A percentile compares a stretch with the other conserved stretches of the same genome.
Evolutionary conservation across 2,113 vertebrate genomes (phyloP).

Genomic region (Monopterus albus): DNA sequence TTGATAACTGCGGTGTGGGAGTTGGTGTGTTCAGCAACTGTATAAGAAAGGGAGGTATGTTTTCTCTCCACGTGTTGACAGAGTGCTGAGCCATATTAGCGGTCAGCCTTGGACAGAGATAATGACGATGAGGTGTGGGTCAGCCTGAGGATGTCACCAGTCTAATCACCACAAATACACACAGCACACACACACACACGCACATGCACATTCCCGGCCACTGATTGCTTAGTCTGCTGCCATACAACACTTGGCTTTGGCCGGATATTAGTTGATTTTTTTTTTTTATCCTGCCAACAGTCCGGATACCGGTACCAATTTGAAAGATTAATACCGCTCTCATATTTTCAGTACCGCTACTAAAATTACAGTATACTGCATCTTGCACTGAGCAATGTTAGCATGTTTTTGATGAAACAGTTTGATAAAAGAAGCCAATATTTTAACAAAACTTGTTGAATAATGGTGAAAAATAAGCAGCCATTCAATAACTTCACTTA

Average conservation of each 20-base stretch:
- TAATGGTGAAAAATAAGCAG: not conserved
- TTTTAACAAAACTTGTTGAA: no score
- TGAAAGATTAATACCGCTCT: no score
- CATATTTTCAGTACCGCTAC: no score
- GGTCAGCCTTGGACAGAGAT: conserved; percentile 52
- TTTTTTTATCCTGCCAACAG: no score
- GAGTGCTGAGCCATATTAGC: conserved; percentile 36
- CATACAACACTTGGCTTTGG: not conserved
- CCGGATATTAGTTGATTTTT: not conserved
- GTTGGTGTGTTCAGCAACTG: conserved; percentile 1
- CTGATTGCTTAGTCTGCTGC: conserved; percentile 39
- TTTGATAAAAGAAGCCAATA: no score
- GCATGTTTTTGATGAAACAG: no score
- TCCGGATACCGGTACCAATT: no score
- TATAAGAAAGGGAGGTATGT: conserved; percentile 12
- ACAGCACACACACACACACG: not conserved
- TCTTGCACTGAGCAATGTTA: no score
- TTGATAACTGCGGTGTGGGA: conserved; percentile 20
- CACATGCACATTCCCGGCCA: no score
- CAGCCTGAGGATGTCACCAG: conserved; percentile 46
- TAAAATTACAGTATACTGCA: no score
- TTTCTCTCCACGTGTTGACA: conserved; percentile 53
- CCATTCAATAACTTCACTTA: no score
- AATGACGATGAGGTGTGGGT: conserved; percentile 59
- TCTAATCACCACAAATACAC: conserved; percentile 49